These are phyloP conservation scores for Microtus oregoni DNA, from an alignment of 2,113 vertebrate species.

Conservation along the genomic window DNA sequence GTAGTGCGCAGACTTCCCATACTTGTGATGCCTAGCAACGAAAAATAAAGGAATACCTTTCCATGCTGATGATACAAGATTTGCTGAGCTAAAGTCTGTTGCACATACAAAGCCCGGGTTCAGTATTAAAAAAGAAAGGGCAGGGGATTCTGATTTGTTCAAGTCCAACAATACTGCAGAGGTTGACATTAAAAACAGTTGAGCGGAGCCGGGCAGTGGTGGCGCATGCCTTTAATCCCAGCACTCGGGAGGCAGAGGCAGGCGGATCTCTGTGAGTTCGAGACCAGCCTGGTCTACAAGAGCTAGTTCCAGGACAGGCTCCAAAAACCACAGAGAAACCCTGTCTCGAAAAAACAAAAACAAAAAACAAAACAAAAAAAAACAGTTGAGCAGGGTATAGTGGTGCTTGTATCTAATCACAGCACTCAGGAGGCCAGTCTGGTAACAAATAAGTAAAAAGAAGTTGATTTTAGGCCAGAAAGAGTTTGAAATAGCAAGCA, in stretches of 20 bases:
- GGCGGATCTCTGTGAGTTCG: too few relatives aligned
- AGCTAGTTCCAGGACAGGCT: too few relatives aligned
- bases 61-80: not conserved
- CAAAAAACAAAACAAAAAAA: too few relatives aligned
- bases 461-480: constrained; percentile 35
- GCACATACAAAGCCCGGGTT: not conserved
- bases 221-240: too few relatives aligned
- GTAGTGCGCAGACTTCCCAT: not conserved
- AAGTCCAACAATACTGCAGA: not conserved
- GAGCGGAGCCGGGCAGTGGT: too few relatives aligned
- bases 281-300: too few relatives aligned
- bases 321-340: too few relatives aligned
- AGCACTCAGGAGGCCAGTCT: not conserved
- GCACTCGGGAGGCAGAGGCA: too few relatives aligned
- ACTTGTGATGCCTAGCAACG: not conserved
- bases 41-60: not conserved
- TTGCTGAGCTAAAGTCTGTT: not conserved
- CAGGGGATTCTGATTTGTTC: not conserved
- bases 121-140: not conserved
- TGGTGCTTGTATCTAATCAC: not conserved
- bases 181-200: not conserved
- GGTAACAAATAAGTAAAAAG: not conserved
- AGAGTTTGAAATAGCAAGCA: not conserved
- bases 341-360: too few relatives aligned
- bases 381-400: not conserved